Evolutionary conservation across 1,140 invertebrate genomes (phyloP).

Genomic region (Zaprionus lachaisei): DNA sequence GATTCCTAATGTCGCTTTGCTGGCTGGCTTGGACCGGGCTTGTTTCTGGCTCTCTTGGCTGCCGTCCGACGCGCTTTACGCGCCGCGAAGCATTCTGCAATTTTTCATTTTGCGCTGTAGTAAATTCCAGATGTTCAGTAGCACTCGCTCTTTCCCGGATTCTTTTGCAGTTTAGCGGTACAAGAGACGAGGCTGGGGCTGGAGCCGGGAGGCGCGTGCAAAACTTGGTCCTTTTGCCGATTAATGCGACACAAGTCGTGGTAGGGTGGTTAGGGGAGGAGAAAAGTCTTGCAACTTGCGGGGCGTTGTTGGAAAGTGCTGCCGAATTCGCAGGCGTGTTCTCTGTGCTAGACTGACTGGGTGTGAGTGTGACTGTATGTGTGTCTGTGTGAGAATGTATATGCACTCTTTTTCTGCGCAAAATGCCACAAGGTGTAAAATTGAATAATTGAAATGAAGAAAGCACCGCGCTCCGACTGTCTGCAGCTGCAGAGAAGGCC

Average conservation of each 20-base stretch:
- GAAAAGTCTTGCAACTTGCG: conserved; percentile 38
- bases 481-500: conserved; percentile 3
- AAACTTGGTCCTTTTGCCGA: conserved; percentile 76
- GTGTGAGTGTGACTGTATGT: background rate
- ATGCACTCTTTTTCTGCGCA: conserved; percentile 42
- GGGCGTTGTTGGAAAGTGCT: conserved; percentile 31
- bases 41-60: conserved; percentile 10
- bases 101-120: conserved; percentile 74
- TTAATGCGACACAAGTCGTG: conserved; percentile 60
- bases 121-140: conserved; percentile 71
- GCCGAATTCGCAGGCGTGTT: conserved; percentile 74
- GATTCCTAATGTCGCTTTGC: background rate
- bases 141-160: conserved; percentile 10
- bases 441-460: conserved; percentile 84
- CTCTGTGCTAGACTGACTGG: conserved; percentile 3
- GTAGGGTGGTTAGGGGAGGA: background rate
- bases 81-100: conserved; percentile 62
- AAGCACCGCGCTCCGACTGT: conserved; percentile 26
- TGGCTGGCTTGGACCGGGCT: background rate
- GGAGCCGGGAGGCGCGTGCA: conserved; percentile 33
- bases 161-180: conserved; percentile 46
- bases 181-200: background rate
- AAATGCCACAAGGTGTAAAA: conserved; percentile 84
- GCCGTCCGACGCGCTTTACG: conserved; percentile 46
- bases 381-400: conserved; percentile 21